Evolutionary conservation across 2,888 invertebrate genomes (phyloP), one percentile per base, ranked within the genome.

Genomic region (Noctua janthina): DNA sequence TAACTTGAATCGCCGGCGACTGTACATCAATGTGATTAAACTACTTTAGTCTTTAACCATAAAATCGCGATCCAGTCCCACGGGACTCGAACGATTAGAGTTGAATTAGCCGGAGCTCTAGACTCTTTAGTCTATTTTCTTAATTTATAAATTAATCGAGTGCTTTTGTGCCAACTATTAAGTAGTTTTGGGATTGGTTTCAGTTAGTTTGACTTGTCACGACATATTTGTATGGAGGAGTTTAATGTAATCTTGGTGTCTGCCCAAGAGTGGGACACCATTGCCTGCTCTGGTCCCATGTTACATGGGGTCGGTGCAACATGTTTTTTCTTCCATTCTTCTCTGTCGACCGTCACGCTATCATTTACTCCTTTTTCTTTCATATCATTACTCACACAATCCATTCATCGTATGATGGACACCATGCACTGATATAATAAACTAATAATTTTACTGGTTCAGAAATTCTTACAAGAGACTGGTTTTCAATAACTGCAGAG

Each of bases 81-180:
- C 39, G 77, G 54, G 88, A 71, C 20, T 67, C 17, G 4, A 72
- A 75, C 71, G 78, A 81, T 86, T 88, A 85, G 82, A 85, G 0
- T 59, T 35, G 66, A 86, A 75, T 88, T 82, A 81, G 54, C 66
- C 29, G 2, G 29, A 77, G 56, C 43, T 15, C 66, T 66, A 74
- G 72, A 66, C 56, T 66, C 43, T 51, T 67, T 13, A 70, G 77
- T 77, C 49, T 70, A 88, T 82, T 88, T 79, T 74, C 79, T 85
- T 85, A 85, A 86, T 79, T 85, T 79, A 73, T 70, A 35, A 76
- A 79, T 85, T 75, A 88, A 79, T 29, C 51, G 66, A 82, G 82
- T 68, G 73, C 77, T 79, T 85, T 81, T 76, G 73, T 43, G 66
- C 43, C 0, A 72, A 76, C 62, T 79, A 46, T 51, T 56, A 35